Evolutionary conservation across 2,888 invertebrate species (phyloP).

Genomic region (Molanna angustata): DNA sequence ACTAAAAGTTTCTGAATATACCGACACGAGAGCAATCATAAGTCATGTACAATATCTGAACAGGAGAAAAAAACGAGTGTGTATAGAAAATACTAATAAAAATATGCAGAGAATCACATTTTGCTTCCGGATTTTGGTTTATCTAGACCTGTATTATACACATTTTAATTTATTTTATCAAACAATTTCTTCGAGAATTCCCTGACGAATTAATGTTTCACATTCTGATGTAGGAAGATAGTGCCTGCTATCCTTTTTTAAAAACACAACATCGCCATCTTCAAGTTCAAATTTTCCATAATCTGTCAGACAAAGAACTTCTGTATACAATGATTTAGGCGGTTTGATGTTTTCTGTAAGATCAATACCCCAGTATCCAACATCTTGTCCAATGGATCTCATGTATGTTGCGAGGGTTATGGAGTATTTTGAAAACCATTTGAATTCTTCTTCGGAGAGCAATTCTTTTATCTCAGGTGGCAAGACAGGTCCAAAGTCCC

Average conservation of each 20-base stretch:
- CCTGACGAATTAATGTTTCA: conserved; percentile 87
- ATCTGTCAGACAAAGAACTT: conserved; percentile 86
- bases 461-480: conserved; percentile 80
- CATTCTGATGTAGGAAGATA: conserved; percentile 85
- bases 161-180: conserved; percentile 20
- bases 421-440: conserved; percentile 89
- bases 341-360: conserved; percentile 85
- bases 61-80: no score
- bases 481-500: conserved; percentile 93
- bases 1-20: no score
- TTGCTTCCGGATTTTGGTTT: no score
- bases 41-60: no score
- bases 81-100: no score
- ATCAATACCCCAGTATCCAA: conserved; percentile 70
- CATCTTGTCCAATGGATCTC: conserved; percentile 79
- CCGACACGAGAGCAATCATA: no score
- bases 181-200: conserved; percentile 74
- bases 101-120: no score
- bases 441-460: conserved; percentile 76
- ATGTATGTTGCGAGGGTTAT: conserved; percentile 84
- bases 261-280: conserved; percentile 84
- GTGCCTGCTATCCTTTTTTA: conserved; percentile 90
- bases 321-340: conserved; percentile 88
- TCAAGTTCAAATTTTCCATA: conserved; percentile 93
- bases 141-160: no score